phyloP scores from a whole-genome alignment of 2,797 vertebrate genomes.

The Bryconaethiops microstoma region DNA sequence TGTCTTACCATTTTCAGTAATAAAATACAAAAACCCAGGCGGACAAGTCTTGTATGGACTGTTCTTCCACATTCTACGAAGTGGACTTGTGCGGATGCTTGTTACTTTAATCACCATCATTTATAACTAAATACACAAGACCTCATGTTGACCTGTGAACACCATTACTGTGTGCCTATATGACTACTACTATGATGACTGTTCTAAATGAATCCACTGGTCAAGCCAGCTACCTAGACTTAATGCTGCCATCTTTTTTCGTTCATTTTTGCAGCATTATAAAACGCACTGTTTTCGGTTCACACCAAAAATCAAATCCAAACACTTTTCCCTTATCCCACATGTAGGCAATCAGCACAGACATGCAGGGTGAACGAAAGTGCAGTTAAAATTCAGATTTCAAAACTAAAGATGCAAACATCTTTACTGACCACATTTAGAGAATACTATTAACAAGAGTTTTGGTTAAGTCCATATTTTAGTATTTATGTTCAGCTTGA shows the following conservation, averaged over 20 bases:
- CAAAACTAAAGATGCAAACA: no score
- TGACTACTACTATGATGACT: slow-evolving; percentile 9
- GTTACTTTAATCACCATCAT: not conserved
- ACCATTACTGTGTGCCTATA: slow-evolving; percentile 7
- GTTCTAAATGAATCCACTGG: not conserved
- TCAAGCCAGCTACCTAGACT: not conserved
- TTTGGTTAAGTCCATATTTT: no score
- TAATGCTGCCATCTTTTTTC: not conserved
- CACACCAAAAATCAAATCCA: no score
- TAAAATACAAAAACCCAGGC: slow-evolving; percentile 92
- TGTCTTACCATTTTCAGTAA: slow-evolving; percentile 90
- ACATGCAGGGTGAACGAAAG: no score
- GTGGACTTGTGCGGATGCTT: not conserved
- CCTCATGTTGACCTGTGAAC: slow-evolving; percentile 24
- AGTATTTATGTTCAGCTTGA: not conserved
- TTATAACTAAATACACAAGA: not conserved
- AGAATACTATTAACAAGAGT: no score
- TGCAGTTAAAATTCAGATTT: no score
- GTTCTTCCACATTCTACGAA: slow-evolving; percentile 69
- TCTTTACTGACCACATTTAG: no score
- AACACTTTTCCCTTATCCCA: no score
- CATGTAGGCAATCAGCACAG: no score
- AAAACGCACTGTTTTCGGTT: not conserved
- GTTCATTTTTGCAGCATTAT: not conserved
- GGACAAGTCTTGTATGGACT: slow-evolving; percentile 82